Conservation (phyloP, 2,797 vertebrate genomes). For the Lacerta bilineata region DNA sequence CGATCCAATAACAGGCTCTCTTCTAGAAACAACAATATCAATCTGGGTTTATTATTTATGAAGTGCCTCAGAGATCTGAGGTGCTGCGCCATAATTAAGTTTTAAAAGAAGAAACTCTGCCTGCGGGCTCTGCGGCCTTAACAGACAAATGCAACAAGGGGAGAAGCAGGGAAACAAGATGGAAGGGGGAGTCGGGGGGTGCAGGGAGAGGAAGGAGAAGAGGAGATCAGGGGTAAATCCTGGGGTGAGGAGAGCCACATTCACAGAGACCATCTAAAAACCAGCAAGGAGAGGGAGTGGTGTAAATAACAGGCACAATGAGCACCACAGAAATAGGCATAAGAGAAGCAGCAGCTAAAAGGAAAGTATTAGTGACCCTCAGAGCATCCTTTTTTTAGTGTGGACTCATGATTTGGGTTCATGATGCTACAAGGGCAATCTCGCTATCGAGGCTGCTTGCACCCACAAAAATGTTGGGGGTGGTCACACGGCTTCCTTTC, state of each 20-base stretch:
- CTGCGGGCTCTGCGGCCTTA: background rate
- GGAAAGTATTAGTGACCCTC: too few relatives aligned
- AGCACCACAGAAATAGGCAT: background rate
- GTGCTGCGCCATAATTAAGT: constrained; percentile 4
- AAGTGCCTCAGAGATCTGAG: background rate
- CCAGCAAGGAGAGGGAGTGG: background rate
- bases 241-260: background rate
- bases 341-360: too few relatives aligned
- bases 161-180: background rate
- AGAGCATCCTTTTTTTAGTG: too few relatives aligned
- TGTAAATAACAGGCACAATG: background rate
- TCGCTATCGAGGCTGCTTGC: too few relatives aligned
- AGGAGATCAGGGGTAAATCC: background rate
- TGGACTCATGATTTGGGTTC: too few relatives aligned
- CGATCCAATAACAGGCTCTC: constrained; percentile 18
- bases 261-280: background rate
- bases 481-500: too few relatives aligned
- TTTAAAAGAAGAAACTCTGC: constrained; percentile 14
- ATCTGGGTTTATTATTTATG: constrained; percentile 4
- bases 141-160: background rate
- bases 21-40: constrained; percentile 26
- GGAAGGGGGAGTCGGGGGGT: too few relatives aligned
- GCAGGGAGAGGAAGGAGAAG: background rate
- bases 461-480: too few relatives aligned
- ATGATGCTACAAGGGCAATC: too few relatives aligned